These are phyloP conservation scores for Drosophila funebris DNA, from an alignment of 1,140 invertebrate genomes.

Conservation along the genomic window DNA sequence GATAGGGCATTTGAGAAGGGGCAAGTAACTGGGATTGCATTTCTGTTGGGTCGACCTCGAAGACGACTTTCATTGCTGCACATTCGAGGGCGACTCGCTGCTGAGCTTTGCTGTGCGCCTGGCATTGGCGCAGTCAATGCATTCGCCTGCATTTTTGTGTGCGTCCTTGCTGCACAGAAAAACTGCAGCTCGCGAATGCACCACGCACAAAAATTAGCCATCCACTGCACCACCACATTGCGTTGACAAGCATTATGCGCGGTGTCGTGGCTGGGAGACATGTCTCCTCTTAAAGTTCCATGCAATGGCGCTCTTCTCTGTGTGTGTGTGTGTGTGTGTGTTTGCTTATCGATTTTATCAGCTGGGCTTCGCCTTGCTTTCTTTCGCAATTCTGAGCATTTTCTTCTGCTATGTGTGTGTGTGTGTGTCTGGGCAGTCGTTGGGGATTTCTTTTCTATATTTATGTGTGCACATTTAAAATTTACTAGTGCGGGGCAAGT, in stretches of 20 bases:
- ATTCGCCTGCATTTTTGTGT: slow-evolving; percentile 75
- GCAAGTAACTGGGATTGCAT: slow-evolving; percentile 20
- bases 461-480: slow-evolving; percentile 47
- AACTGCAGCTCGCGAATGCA: slow-evolving; percentile 45
- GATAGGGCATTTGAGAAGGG: not conserved
- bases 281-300: slow-evolving; percentile 10
- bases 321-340: slow-evolving; percentile 1
- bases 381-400: not conserved
- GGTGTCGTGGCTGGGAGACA: not conserved
- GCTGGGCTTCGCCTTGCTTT: slow-evolving; percentile 1
- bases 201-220: slow-evolving; percentile 33
- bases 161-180: slow-evolving; percentile 35
- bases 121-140: slow-evolving; percentile 64
- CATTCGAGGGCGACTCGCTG: slow-evolving; percentile 19
- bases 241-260: not conserved
- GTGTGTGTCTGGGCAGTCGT: no score
- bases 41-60: slow-evolving; percentile 41
- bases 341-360: slow-evolving; percentile 68
- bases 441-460: slow-evolving; percentile 21
- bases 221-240: not conserved
- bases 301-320: not conserved
- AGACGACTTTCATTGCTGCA: slow-evolving; percentile 40
- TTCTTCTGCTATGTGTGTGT: slow-evolving; percentile 4
- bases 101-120: slow-evolving; percentile 67
- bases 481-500: slow-evolving; percentile 5